These are phyloP conservation scores for Fratercula arctica DNA, from an alignment of 2,797 vertebrate genomes.

Conservation along the genomic window DNA sequence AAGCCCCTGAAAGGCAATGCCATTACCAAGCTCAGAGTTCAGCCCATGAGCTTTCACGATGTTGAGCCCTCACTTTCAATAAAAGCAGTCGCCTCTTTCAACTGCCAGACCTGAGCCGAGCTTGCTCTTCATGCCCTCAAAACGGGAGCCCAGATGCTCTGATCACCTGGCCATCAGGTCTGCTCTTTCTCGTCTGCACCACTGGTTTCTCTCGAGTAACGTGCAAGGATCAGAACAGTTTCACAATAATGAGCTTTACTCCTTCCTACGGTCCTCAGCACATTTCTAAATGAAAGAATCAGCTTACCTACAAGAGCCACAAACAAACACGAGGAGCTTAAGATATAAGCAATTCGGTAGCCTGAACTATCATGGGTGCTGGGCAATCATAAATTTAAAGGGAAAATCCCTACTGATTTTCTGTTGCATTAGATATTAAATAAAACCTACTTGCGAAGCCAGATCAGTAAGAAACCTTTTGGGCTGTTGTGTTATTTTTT, in stretches of 20 bases:
- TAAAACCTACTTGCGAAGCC: background rate
- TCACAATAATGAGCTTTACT: background rate
- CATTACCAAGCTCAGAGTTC: background rate
- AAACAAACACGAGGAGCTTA: background rate
- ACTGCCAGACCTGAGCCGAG: background rate
- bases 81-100: background rate
- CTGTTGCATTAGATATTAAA: constrained; percentile 6
- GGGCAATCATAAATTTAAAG: constrained; percentile 20
- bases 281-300: constrained; percentile 44
- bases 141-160: background rate
- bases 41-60: background rate
- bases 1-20: background rate
- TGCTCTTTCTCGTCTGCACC: background rate
- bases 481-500: background rate
- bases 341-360: background rate
- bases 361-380: background rate
- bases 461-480: constrained; percentile 20
- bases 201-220: background rate
- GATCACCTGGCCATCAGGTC: background rate
- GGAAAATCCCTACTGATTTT: constrained; percentile 20
- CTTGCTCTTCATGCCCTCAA: background rate
- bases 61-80: background rate
- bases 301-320: background rate
- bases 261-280: background rate
- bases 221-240: background rate